Conservation (phyloP, 1,140 invertebrate species). For the Tetramorium simillimum region DNA sequence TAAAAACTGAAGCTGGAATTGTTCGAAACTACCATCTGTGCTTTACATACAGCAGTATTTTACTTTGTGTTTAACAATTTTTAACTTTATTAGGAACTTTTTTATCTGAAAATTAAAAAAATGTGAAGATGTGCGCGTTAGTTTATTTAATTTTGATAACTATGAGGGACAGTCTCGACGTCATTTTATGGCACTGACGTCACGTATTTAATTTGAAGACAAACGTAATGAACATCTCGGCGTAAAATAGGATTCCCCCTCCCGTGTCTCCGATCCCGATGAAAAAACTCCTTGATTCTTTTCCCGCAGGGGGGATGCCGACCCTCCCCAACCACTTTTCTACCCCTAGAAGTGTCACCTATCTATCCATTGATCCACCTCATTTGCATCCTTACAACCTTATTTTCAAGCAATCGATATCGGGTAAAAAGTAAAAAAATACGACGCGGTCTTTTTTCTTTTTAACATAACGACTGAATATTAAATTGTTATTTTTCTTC, state of each 20-base stretch:
- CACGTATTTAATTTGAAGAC: slow-evolving; percentile 15
- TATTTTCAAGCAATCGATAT: slow-evolving; percentile 66
- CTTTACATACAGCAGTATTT: background rate
- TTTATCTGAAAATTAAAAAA: background rate
- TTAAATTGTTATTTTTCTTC: background rate
- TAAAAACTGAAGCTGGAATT: too few relatives aligned
- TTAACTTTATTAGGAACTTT: background rate
- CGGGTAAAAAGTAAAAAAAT: background rate
- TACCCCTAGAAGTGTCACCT: slow-evolving; percentile 75
- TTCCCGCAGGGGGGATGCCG: slow-evolving; percentile 82
- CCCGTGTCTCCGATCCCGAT: slow-evolving; percentile 81
- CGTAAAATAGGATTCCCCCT: slow-evolving; percentile 78
- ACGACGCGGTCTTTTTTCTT: background rate
- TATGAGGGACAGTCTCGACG: background rate
- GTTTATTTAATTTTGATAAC: background rate
- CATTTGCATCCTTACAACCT: slow-evolving; percentile 74
- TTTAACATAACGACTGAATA: background rate
- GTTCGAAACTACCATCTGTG: background rate
- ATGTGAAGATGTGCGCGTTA: background rate
- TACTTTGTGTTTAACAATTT: background rate
- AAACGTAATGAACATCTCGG: slow-evolving; percentile 32
- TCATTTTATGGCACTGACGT: background rate
- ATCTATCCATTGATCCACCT: slow-evolving; percentile 77
- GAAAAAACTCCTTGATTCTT: slow-evolving; percentile 81
- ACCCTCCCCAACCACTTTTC: slow-evolving; percentile 69